Evolutionary conservation across 35 echinoderm and acorn worm species (phyloP), one percentile per base, ranked within the genome.

Genomic region (Acanthaster planci): DNA sequence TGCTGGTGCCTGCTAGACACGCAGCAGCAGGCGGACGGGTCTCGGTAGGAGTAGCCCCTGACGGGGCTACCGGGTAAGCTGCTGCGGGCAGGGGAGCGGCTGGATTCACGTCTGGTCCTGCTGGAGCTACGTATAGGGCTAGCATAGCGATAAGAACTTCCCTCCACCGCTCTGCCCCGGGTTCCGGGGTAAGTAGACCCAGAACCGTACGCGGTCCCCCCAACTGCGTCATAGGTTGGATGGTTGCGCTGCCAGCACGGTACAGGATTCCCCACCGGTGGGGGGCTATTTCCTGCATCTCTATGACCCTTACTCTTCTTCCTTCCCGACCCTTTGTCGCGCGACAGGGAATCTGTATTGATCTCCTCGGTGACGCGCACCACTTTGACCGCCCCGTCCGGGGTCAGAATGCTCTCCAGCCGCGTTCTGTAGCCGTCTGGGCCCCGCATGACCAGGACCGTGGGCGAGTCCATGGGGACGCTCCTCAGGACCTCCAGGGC

Each of bases 401-500:
- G 87, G 32, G 87, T 83, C 56, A 91, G 77, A 17, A 97, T 57
- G 23, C 86, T 97, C 76, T 97, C 95, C 47, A 97, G 56, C 15
- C 92, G 88, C 23, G 95, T 93, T 18, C 85, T 86, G 39, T 93
- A 97, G 0, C 91, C 91, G 8, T 97, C 95, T 9, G 95, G 95
- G 22, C 91, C 95, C 26, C 90, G 76, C 52, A 97, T 78, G 19
- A 97, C 95, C 15, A 97, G 58, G 2, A 97, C 91, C 36, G 91
- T 93, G 38, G 95, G 88, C 2, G 95, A 87, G 42, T 92, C 95
- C 88, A 93, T 91, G 3, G 95, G 95, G 16, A 97, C 95, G 77
- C 95, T 97, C 27, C 95, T 67, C 36, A 97, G 81, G 10, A 97
- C 95, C 55, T 97, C 95, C 31, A 97, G 77, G 23, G 95, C 95